phyloP scores from a whole-genome alignment of 2,888 invertebrate genomes.

The Polydrusus cervinus region DNA sequence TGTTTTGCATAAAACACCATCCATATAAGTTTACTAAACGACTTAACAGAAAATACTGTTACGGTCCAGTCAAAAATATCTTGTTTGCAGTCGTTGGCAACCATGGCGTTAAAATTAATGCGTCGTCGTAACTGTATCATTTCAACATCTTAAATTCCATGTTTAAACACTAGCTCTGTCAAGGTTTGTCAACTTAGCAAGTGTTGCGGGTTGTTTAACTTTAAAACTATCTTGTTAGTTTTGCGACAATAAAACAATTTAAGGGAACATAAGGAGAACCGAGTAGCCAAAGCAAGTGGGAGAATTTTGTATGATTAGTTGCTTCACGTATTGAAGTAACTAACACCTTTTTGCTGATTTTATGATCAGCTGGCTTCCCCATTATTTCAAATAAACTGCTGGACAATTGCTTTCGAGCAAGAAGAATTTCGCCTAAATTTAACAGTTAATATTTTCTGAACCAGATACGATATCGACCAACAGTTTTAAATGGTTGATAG shows the following conservation, averaged over 20 bases:
- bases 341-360: background rate
- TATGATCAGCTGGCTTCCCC: no score
- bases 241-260: constrained; percentile 28
- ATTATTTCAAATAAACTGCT: no score
- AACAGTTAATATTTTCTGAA: no score
- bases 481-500: no score
- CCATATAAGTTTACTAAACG: no score
- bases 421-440: no score
- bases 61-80: constrained; percentile 7
- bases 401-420: no score
- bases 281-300: constrained; percentile 12
- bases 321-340: no score
- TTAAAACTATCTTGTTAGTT: constrained; percentile 35
- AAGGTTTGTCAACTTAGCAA: constrained; percentile 31
- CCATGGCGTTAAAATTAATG: constrained; percentile 29
- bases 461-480: no score
- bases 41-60: background rate
- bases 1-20: no score
- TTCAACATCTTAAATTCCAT: constrained; percentile 34
- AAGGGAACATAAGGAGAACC: constrained; percentile 22
- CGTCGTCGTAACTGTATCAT: constrained; percentile 34
- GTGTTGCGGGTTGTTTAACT: constrained; percentile 34
- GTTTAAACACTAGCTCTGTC: constrained; percentile 31
- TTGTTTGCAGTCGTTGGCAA: constrained; percentile 13
- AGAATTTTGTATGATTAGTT: background rate